Percentiles rank a stretch among this genome's conserved stretches.
These are phyloP conservation scores for Polypedilum pembai DNA, from an alignment of 1,140 invertebrate genomes.

Conservation along the genomic window DNA sequence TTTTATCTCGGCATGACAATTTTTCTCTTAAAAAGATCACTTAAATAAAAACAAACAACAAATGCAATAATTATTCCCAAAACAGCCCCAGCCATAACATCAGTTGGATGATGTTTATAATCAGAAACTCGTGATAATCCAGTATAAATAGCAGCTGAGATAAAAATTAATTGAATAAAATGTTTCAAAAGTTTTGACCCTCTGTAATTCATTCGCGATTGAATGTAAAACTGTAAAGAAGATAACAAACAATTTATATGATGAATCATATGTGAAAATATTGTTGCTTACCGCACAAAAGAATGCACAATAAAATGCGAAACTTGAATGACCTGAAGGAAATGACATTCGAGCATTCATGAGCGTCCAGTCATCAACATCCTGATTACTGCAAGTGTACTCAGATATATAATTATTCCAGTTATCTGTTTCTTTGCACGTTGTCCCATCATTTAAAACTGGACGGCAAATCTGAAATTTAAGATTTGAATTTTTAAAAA, in stretches of 20 bases:
- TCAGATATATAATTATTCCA: neutral
- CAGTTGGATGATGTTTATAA: neutral
- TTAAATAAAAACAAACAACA: neutral
- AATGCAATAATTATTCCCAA: neutral
- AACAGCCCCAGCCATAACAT: neutral
- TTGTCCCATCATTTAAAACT: neutral
- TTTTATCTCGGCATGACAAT: neutral
- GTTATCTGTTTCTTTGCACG: neutral
- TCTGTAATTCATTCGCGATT: neutral
- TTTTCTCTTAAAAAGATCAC: constrained; percentile 36
- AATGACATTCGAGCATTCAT: neutral
- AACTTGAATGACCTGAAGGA: neutral
- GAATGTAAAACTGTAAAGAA: neutral
- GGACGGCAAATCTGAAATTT: neutral
- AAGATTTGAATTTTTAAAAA: neutral
- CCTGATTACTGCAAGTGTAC: neutral
- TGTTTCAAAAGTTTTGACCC: neutral
- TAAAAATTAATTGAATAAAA: neutral
- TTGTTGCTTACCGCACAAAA: neutral
- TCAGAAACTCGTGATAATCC: neutral
- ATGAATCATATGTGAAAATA: neutral
- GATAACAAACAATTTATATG: neutral
- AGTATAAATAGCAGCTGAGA: neutral
- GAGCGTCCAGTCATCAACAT: neutral
- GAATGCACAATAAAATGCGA: neutral